Evolutionary conservation across 2,113 vertebrate species (phyloP), one percentile per base, ranked within the genome.

Genomic region (Lanius ludovicianus): DNA sequence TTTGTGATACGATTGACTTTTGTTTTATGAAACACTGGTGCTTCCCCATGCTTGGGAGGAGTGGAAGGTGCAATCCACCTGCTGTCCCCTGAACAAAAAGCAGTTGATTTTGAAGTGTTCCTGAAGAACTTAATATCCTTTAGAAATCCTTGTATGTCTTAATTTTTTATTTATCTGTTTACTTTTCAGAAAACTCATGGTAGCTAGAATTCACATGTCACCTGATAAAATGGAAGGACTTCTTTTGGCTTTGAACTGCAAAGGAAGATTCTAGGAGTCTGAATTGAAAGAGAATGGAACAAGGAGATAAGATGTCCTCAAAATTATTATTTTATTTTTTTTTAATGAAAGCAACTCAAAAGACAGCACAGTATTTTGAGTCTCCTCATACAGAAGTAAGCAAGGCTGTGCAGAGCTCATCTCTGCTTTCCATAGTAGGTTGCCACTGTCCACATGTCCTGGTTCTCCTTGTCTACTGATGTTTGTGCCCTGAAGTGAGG

Each of bases 391-490:
- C 21, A 47, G 20, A 69, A 60, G 8, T 59, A 47, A 84, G n/a
- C 10, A 41, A 62, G 33, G 11, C 41, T 50, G 14, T 27, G 49
- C 44, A 24, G 18, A 60, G 10, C 39, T 67, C 9, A 5, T 24
- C 5, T 57, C 22, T 6, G 0, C 9, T 68, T 79, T 15, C 25
- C 25, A 13, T 9, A 30, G 27, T 6, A 9, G 0, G 1, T 56
- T 84, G n/a, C 13, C 23, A n/a, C 12, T 46, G 8, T 47, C 57
- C 68, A 11, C 1, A 0, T 39, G 13, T 41, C 53, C 37, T 71
- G 13, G 6, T 62, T 78, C 55, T 92, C 28, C 42, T 53, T 4
- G 5, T 13, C 62, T 70, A 0, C 46, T 84, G 35, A 9, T 33
- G 14, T 19, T 57, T 73, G 41, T 52, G 30, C 37, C 71, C 44